These are phyloP conservation scores for Batillaria attramentaria DNA, from an alignment of 1,140 invertebrate species.

Conservation along the genomic window DNA sequence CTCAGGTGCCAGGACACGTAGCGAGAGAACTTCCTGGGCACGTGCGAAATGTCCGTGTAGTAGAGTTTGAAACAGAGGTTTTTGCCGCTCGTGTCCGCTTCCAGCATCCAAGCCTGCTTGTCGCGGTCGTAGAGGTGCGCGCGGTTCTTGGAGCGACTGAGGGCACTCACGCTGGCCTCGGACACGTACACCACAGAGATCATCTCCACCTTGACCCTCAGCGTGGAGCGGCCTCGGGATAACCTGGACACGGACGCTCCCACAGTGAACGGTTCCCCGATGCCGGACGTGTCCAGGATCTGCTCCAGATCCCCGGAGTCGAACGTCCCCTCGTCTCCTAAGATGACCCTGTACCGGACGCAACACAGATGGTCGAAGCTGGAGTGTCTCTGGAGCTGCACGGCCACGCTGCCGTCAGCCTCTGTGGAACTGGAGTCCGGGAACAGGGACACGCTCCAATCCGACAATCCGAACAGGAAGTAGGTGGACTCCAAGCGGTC, in stretches of 20 bases:
- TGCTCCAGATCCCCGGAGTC: conserved; percentile 87
- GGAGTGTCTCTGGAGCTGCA: conserved; percentile 81
- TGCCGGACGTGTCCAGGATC: conserved; percentile 78
- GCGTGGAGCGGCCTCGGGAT: conserved; percentile 67
- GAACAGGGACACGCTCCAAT: conserved; percentile 86
- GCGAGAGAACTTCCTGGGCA: conserved; percentile 84
- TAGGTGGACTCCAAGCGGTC: conserved; percentile 80
- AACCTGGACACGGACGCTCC: conserved; percentile 49
- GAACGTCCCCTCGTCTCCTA: conserved; percentile 80
- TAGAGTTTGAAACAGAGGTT: conserved; percentile 80
- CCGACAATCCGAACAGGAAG: conserved; percentile 85
- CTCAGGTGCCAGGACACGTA: conserved; percentile 83
- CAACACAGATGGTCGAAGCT: conserved; percentile 87
- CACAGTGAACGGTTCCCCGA: conserved; percentile 57
- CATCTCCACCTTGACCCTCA: conserved; percentile 84
- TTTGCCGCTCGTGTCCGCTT: conserved; percentile 86
- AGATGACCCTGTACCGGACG: conserved; percentile 79
- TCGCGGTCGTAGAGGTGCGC: conserved; percentile 88
- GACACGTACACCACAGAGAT: conserved; percentile 83
- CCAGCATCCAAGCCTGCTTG: conserved; percentile 87
- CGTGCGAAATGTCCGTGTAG: conserved; percentile 88
- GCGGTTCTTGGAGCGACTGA: conserved; percentile 56
- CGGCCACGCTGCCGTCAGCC: conserved; percentile 72
- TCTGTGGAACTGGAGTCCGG: conserved; percentile 74
- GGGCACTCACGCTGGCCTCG: conserved; percentile 76